These are phyloP conservation scores for Dusona sp. DNA, from an alignment of 2,888 invertebrate genomes.

Conservation along the genomic window DNA sequence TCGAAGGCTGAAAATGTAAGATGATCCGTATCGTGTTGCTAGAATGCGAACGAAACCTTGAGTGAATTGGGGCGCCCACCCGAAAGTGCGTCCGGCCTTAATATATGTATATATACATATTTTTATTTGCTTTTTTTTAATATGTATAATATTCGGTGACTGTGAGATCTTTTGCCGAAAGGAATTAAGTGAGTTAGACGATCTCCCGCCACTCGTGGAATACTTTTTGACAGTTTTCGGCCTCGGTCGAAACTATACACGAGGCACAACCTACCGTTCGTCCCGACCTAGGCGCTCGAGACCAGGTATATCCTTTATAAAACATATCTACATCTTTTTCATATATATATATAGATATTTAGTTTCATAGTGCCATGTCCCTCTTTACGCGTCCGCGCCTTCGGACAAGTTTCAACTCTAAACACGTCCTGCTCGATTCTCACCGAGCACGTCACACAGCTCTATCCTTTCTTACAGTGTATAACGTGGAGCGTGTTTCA, in stretches of 20 bases:
- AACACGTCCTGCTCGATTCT: constrained; percentile 78
- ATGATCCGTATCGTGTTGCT: constrained; percentile 60
- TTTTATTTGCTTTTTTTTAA: constrained; percentile 6
- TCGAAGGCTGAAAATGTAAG: constrained; percentile 61
- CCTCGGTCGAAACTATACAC: constrained; percentile 69
- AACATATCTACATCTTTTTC: constrained; percentile 26
- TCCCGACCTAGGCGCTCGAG: constrained; percentile 46
- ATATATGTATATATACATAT: background rate
- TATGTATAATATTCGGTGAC: constrained; percentile 55
- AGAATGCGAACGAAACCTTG: constrained; percentile 44
- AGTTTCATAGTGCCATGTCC: constrained; percentile 83
- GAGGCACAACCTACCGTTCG: constrained; percentile 37
- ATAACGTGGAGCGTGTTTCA: constrained; percentile 20
- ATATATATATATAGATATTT: constrained; percentile 77
- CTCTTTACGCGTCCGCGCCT: constrained; percentile 84
- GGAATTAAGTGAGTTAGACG: constrained; percentile 81
- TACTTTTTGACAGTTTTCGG: constrained; percentile 80
- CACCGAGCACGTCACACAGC: constrained; percentile 78
- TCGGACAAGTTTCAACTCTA: constrained; percentile 81
- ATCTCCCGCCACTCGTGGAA: constrained; percentile 71
- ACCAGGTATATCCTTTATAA: constrained; percentile 32
- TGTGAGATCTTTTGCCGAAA: constrained; percentile 69
- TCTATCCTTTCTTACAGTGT: constrained; percentile 76
- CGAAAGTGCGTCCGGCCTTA: constrained; percentile 69
- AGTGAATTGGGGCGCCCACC: constrained; percentile 72